A percentile compares a stretch with the other conserved stretches of the same genome.
Conservation (phyloP, 1,140 invertebrate species). For the Trachelipus rathkii region DNA sequence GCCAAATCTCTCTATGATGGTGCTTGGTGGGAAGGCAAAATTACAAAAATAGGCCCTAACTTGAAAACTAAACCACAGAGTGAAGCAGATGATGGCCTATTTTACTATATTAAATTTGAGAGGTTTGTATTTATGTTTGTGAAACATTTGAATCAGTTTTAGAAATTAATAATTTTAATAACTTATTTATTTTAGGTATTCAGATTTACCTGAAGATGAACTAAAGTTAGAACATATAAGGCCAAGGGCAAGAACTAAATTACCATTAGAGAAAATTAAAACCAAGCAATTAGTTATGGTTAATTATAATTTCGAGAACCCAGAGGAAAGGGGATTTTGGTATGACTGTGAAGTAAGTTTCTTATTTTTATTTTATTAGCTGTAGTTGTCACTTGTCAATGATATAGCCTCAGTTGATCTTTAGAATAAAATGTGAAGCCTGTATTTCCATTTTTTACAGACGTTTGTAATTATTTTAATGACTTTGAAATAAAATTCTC, state of each 20-base stretch:
- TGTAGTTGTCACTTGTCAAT: too few relatives aligned
- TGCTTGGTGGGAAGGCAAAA: conserved; percentile 55
- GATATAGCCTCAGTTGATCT: too few relatives aligned
- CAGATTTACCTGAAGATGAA: conserved; percentile 54
- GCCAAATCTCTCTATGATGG: conserved; percentile 56
- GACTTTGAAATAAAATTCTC: too few relatives aligned
- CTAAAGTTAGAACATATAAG: conserved; percentile 57
- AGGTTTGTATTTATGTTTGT: conserved; percentile 46
- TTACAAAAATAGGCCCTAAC: conserved; percentile 49
- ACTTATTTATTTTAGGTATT: conserved; percentile 49
- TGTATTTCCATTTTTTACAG: too few relatives aligned
- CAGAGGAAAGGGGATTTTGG: conserved; percentile 67
- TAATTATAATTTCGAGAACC: conserved; percentile 71
- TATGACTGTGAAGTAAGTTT: conserved; percentile 61
- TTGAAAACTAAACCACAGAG: conserved; percentile 21
- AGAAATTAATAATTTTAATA: not conserved
- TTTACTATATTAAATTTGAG: conserved; percentile 51
- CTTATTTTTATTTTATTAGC: too few relatives aligned
- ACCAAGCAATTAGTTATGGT: conserved; percentile 64
- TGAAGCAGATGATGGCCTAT: conserved; percentile 49
- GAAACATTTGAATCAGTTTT: too few relatives aligned
- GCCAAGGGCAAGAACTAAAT: conserved; percentile 60
- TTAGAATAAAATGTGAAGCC: too few relatives aligned
- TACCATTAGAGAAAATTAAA: conserved; percentile 59
- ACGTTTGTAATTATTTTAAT: too few relatives aligned